Conservation (phyloP, 64 coral and sea anemone genomes). For the Anthopleura sola region DNA sequence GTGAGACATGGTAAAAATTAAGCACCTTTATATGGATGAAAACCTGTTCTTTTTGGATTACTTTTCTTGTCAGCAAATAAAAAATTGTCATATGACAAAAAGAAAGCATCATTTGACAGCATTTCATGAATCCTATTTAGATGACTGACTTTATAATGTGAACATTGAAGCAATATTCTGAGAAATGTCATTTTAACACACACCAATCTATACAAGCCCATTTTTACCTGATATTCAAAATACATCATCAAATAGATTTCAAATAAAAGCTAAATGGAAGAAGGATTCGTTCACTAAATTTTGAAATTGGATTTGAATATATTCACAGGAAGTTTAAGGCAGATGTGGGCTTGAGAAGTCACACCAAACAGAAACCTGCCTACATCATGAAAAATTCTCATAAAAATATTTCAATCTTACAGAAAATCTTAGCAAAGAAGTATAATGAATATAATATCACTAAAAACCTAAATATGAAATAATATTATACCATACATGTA, state of each 20-base stretch:
- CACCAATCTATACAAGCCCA: background rate
- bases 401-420: background rate
- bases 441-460: too few relatives aligned
- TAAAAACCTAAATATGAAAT: too few relatives aligned
- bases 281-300: too few relatives aligned
- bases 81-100: background rate
- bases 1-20: too few relatives aligned
- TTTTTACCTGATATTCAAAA: too few relatives aligned
- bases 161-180: background rate
- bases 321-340: background rate
- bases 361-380: background rate
- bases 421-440: background rate
- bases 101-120: background rate
- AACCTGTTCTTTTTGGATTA: too few relatives aligned
- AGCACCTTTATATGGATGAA: too few relatives aligned
- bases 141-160: background rate
- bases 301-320: background rate
- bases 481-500: too few relatives aligned
- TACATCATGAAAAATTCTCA: background rate
- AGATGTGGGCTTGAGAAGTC: background rate
- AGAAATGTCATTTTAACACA: background rate
- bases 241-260: too few relatives aligned
- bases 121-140: background rate
- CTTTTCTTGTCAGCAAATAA: too few relatives aligned
- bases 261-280: too few relatives aligned